Evolutionary conservation across 92 coral and sea anemone species (phyloP), one percentile per base, ranked within the genome.

Genomic region (Parazoanthus swiftii): DNA sequence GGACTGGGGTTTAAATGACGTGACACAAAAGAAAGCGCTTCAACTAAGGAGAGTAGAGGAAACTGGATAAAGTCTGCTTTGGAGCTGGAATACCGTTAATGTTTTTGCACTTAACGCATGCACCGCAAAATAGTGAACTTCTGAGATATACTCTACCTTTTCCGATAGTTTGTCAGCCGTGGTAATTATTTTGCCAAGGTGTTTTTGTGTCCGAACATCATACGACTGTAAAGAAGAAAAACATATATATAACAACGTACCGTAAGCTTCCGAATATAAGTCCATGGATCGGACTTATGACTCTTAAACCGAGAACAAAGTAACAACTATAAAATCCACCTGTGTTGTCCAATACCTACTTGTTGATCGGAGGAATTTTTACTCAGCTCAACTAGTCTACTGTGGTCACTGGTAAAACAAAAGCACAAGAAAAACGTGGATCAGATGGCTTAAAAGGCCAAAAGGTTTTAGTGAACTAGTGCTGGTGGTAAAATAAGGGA

Each of bases 171-270:
- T 72, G 42, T 84, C 87, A 16, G 87, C 43, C 35, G 87, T 74
- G 74, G 66, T 74, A n/a, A 70, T 71, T 25, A 71, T 63, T 56
- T 84, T 84, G 5, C 79, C 79, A 84, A 26, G 65, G 87, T 84
- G 87, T 84, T 84, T 84, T 67, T 84, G 87, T 72, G 77, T 68
- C 2, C 87, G 79, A 51, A 43, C 74, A 72, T 84, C 87, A 44
- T 70, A 29, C n/a, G 79, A 26, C 87, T 84, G 56, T 68, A 3
- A 73, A 16, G 42, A 73, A 42, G 63, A 8, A 78, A 21, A 48
- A 80, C 9, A 80, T 14, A 14, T 80, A 23, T 23, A 3, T 78
- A n/a, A 80, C 4, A 36, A 63, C 7, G 42, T 39, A 39, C 42
- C 42, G 42, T 39, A 2, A 39, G 0, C 42, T 39, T 39, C 42